These are phyloP conservation scores for Melanotaenia boesemani DNA, from an alignment of 2,797 vertebrate species.

Conservation along the genomic window DNA sequence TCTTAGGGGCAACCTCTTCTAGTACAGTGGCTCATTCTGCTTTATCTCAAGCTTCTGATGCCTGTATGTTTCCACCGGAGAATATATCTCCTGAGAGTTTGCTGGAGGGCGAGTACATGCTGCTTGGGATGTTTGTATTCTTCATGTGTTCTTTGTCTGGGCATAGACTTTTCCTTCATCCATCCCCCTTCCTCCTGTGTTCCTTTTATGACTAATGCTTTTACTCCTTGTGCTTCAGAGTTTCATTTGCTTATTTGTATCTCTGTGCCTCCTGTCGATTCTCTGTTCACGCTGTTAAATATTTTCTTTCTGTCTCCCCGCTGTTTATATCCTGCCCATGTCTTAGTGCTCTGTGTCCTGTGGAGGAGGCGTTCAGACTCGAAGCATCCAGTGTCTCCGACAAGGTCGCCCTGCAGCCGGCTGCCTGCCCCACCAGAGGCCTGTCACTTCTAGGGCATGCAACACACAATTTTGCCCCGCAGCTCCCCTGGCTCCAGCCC, in stretches of 20 bases:
- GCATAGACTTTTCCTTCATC: constrained; percentile 33
- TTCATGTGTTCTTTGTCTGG: constrained; percentile 59
- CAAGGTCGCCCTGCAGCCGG: constrained; percentile 87
- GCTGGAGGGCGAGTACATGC: constrained; percentile 64
- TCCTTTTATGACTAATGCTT: constrained; percentile 44
- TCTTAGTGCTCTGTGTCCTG: constrained; percentile 93
- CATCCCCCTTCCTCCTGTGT: constrained; percentile 14
- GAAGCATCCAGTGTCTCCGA: constrained; percentile 89
- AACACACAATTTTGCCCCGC: constrained; percentile 95
- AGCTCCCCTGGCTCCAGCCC: constrained; percentile 51
- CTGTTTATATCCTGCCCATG: background rate
- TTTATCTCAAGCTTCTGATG: constrained; percentile 68
- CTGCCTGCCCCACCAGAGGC: constrained; percentile 89
- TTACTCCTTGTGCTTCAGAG: background rate
- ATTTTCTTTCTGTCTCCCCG: constrained; percentile 17
- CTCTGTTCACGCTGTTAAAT: constrained; percentile 5
- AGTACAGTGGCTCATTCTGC: constrained; percentile 55
- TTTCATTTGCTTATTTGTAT: constrained; percentile 51
- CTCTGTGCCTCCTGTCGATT: background rate
- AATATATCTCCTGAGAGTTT: constrained; percentile 60
- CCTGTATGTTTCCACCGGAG: constrained; percentile 58
- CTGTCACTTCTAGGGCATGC: constrained; percentile 89
- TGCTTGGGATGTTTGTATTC: constrained; percentile 68
- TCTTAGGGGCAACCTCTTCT: constrained; percentile 62
- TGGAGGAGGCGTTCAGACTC: constrained; percentile 94